Percentiles rank a stretch among this genome's conserved stretches.
Conservation (phyloP, 2,113 vertebrate genomes). For the Carlito syrichta region DNA sequence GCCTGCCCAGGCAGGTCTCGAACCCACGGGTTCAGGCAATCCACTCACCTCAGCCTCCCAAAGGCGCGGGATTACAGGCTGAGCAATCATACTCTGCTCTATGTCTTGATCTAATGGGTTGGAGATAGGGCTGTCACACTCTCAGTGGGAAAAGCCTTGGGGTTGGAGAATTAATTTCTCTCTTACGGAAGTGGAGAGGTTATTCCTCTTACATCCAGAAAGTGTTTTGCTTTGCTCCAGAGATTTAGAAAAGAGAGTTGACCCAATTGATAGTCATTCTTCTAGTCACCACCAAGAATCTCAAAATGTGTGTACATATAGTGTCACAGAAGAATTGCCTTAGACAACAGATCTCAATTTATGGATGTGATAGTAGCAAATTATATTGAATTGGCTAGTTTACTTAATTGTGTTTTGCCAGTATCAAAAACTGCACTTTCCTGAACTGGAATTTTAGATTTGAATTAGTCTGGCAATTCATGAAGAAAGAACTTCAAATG, state of each 20-base stretch:
- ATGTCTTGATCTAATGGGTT: background rate
- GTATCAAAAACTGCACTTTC: conserved; percentile 46
- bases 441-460: conserved; percentile 64
- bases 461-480: conserved; percentile 52
- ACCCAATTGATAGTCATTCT: background rate
- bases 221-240: background rate
- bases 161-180: background rate
- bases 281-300: background rate
- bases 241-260: conserved; percentile 18
- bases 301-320: background rate
- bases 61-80: no score
- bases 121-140: background rate
- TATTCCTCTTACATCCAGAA: background rate
- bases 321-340: background rate
- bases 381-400: conserved; percentile 62
- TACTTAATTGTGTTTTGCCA: conserved; percentile 60
- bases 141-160: background rate
- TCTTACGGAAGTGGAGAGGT: background rate
- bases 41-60: no score
- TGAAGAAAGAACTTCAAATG: conserved; percentile 48
- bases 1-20: no score
- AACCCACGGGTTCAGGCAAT: no score
- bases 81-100: background rate
- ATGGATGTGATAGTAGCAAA: background rate
- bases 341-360: background rate